A percentile compares a stretch with the other conserved stretches of the same genome.
phyloP scores from a whole-genome alignment of 2,797 vertebrate species.

The Sebastiscus tertius region DNA sequence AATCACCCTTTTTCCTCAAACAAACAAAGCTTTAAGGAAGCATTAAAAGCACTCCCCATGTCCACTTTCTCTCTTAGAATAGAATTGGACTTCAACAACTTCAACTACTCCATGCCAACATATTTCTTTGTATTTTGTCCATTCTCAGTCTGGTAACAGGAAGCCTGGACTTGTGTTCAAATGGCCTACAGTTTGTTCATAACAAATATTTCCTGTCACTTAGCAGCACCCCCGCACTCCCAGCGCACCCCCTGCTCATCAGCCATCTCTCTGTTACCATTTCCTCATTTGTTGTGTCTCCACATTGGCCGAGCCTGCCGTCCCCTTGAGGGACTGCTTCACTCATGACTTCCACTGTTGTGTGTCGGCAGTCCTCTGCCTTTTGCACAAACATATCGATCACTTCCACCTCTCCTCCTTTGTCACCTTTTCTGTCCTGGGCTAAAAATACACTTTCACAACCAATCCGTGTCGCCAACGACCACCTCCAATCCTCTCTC shows the following conservation, averaged over 20 bases:
- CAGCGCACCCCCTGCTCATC: slow-evolving; percentile 45
- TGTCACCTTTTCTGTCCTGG: slow-evolving; percentile 69
- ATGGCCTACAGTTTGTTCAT: slow-evolving; percentile 33
- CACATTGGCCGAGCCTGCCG: slow-evolving; percentile 34
- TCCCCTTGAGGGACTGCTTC: slow-evolving; percentile 65
- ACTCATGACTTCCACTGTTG: slow-evolving; percentile 70
- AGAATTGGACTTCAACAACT: slow-evolving; percentile 5
- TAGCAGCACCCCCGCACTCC: slow-evolving; percentile 21
- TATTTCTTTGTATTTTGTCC: slow-evolving; percentile 6
- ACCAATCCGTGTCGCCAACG: slow-evolving; percentile 32
- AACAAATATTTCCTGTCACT: slow-evolving; percentile 60
- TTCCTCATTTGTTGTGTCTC: slow-evolving; percentile 60
- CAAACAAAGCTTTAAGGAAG: not conserved
- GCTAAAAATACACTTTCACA: slow-evolving; percentile 79
- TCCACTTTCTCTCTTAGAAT: not conserved
- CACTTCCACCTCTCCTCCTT: slow-evolving; percentile 67
- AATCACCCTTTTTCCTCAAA: not conserved
- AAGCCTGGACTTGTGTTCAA: slow-evolving; percentile 7
- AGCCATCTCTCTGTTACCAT: slow-evolving; percentile 59
- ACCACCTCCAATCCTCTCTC: slow-evolving; percentile 41
- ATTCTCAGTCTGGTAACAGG: not conserved
- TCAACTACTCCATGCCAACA: not conserved
- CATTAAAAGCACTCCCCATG: not conserved
- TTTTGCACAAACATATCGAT: slow-evolving; percentile 83
- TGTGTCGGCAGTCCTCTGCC: slow-evolving; percentile 70